Percentiles rank a stretch among this genome's conserved stretches.
Conservation (phyloP, 2,888 invertebrate species). For the Andrena camellia region DNA sequence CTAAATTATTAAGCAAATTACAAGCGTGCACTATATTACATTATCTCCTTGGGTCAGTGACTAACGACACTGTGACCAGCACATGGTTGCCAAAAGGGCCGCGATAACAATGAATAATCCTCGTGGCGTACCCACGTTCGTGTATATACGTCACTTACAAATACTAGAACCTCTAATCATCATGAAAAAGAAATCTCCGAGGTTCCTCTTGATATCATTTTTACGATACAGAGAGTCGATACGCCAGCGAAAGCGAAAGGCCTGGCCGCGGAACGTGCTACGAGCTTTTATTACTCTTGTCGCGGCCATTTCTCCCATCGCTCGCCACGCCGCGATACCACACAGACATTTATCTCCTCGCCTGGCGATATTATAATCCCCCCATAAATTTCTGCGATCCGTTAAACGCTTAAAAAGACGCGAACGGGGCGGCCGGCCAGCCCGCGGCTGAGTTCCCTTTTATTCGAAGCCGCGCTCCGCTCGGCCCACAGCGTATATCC, state of each 20-base stretch:
- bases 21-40: not conserved
- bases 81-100: not conserved
- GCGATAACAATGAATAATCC: not conserved
- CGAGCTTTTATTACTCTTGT: conserved; percentile 34
- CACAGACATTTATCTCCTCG: conserved; percentile 49
- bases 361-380: conserved; percentile 53
- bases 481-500: not conserved
- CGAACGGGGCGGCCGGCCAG: conserved; percentile 11
- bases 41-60: not conserved
- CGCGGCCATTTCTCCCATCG: conserved; percentile 41
- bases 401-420: conserved; percentile 46
- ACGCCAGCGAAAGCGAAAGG: conserved; percentile 24
- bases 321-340: conserved; percentile 29
- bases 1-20: conserved; percentile 28
- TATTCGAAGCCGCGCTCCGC: conserved; percentile 19
- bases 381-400: conserved; percentile 62
- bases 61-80: not conserved
- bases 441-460: conserved; percentile 2
- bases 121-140: not conserved
- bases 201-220: not conserved
- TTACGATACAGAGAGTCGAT: not conserved
- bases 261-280: not conserved
- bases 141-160: not conserved
- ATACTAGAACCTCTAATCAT: not conserved
- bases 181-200: not conserved